phyloP scores from a whole-genome alignment of 2,113 vertebrate species.

The Blennius ocellaris region DNA sequence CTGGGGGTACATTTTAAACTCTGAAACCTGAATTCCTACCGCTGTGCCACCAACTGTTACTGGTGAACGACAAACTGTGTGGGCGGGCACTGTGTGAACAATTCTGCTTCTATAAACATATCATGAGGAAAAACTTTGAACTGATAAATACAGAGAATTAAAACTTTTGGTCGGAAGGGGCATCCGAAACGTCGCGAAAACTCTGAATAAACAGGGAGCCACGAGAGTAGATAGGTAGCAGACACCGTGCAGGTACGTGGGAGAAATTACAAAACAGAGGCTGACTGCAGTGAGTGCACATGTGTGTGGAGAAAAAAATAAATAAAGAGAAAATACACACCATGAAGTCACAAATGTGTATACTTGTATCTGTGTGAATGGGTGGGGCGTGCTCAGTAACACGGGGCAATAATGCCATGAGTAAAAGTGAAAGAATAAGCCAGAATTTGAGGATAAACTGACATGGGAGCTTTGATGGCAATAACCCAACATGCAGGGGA shows the following conservation, averaged over 20 bases:
- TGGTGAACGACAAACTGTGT: slow-evolving; percentile 62
- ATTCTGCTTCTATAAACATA: slow-evolving; percentile 45
- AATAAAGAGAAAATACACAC: neutral
- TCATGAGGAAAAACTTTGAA: slow-evolving; percentile 34
- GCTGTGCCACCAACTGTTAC: slow-evolving; percentile 61
- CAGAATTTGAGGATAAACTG: slow-evolving; percentile 51
- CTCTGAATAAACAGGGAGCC: neutral
- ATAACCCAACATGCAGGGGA: slow-evolving; percentile 68
- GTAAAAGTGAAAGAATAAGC: slow-evolving; percentile 53
- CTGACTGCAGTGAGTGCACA: neutral
- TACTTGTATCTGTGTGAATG: neutral
- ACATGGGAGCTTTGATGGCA: slow-evolving; percentile 62
- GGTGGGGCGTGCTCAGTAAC: slow-evolving; percentile 20
- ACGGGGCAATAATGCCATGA: slow-evolving; percentile 58
- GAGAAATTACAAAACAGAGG: neutral
- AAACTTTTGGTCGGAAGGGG: neutral
- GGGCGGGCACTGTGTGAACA: slow-evolving; percentile 54
- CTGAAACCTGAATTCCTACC: slow-evolving; percentile 38
- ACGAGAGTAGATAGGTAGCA: neutral
- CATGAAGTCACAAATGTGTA: neutral
- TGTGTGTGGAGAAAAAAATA: neutral
- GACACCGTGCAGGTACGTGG: neutral
- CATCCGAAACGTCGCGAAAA: slow-evolving; percentile 21
- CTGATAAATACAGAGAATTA: slow-evolving; percentile 9
- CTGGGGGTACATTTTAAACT: slow-evolving; percentile 42